Percentiles rank a stretch among this genome's conserved stretches.
Evolutionary conservation across 2,888 invertebrate species (phyloP).

Genomic region (Graphium colonna): DNA sequence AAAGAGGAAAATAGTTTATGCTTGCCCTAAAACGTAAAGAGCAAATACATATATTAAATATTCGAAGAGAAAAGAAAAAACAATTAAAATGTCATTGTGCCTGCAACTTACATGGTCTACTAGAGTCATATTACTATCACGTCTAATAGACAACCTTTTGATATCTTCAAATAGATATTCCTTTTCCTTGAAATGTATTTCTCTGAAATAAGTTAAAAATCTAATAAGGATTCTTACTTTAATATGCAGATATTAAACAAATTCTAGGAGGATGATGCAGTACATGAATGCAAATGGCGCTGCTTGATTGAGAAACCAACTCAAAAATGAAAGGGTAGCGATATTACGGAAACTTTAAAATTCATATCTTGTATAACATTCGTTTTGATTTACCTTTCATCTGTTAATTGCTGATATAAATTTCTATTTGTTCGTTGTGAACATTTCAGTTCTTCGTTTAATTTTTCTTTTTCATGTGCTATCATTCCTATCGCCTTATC

Average conservation of each 20-base stretch:
- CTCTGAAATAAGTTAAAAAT: conserved; percentile 31
- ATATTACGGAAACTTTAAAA: too few relatives aligned
- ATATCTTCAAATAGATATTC: conserved; percentile 71
- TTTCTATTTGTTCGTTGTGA: conserved; percentile 66
- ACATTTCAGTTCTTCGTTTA: conserved; percentile 66
- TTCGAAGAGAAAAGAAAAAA: too few relatives aligned
- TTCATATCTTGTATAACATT: too few relatives aligned
- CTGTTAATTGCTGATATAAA: conserved; percentile 74
- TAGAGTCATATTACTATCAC: conserved; percentile 54
- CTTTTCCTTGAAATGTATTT: conserved; percentile 76
- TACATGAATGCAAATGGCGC: too few relatives aligned
- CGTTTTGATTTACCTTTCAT: conserved; percentile 71
- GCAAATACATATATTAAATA: too few relatives aligned
- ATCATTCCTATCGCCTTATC: conserved; percentile 67
- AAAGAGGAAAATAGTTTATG: conserved; percentile 26
- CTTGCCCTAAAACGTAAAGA: background rate
- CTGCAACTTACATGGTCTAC: conserved; percentile 35
- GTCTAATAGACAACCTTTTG: conserved; percentile 34
- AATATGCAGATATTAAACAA: background rate
- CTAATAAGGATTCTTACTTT: too few relatives aligned
- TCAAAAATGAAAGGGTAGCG: too few relatives aligned
- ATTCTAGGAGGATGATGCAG: background rate
- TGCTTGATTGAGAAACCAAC: too few relatives aligned
- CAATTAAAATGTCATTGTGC: too few relatives aligned
- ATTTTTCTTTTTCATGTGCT: conserved; percentile 73